These are phyloP conservation scores for Coregonus clupeaformis DNA, from an alignment of 2,113 vertebrate species.

Conservation along the genomic window DNA sequence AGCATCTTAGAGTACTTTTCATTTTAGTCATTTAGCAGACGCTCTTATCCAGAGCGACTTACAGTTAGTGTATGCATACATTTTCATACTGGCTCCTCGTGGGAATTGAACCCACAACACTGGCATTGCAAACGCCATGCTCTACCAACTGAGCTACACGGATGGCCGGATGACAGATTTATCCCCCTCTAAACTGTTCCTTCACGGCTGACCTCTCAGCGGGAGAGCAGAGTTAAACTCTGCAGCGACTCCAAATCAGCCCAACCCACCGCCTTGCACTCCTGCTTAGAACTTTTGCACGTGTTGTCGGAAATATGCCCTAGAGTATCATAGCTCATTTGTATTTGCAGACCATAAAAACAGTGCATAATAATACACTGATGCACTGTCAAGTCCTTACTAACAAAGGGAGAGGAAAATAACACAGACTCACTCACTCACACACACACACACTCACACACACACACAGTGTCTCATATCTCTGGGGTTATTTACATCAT, in stretches of 20 bases:
- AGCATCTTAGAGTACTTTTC: too few species aligned
- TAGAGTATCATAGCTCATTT: neutral
- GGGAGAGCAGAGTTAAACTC: neutral
- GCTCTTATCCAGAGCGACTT: too few species aligned
- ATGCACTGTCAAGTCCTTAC: neutral
- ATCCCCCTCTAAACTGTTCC: too few species aligned
- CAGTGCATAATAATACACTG: neutral
- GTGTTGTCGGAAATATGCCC: neutral
- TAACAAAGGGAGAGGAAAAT: neutral
- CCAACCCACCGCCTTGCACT: neutral
- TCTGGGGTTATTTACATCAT: neutral
- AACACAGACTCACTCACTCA: conserved; percentile 1
- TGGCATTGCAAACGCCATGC: too few species aligned
- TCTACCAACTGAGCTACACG: too few species aligned
- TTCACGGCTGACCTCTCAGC: too few species aligned
- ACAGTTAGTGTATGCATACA: too few species aligned
- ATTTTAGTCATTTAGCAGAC: too few species aligned
- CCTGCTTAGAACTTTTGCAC: neutral
- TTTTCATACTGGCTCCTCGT: too few species aligned
- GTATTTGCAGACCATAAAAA: neutral
- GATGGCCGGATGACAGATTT: too few species aligned
- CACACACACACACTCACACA: neutral
- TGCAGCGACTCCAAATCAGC: neutral
- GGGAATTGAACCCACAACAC: too few species aligned
- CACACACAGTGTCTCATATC: neutral